Percentiles rank a stretch among this genome's conserved stretches.
phyloP scores from a whole-genome alignment of 2,113 vertebrate genomes.

The Anguilla japonica region DNA sequence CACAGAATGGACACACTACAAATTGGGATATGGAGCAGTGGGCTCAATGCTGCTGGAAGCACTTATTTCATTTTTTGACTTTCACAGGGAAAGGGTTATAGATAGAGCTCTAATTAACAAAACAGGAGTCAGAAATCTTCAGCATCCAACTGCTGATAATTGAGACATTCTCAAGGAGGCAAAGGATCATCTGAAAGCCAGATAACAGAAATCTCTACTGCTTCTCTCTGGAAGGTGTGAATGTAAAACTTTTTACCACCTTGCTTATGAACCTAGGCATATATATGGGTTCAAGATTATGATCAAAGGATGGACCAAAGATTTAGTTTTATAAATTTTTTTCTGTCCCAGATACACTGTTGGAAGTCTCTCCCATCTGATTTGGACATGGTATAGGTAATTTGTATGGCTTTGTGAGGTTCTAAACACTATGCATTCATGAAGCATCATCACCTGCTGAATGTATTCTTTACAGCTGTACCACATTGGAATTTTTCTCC shows the following conservation, averaged over 20 bases:
- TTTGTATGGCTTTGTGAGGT: neutral
- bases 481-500: neutral
- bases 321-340: neutral
- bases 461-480: neutral
- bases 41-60: neutral
- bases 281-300: neutral
- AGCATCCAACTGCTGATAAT: slow-evolving; percentile 18
- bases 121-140: slow-evolving; percentile 1
- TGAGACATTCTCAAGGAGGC: slow-evolving; percentile 1
- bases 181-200: slow-evolving; percentile 7
- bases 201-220: neutral
- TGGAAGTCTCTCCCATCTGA: neutral
- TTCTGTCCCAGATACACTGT: neutral
- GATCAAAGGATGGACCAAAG: neutral
- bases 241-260: neutral
- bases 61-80: neutral
- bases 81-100: neutral
- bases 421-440: neutral
- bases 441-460: neutral
- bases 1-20: neutral
- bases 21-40: neutral
- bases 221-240: neutral
- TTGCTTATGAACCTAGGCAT: neutral
- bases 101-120: slow-evolving; percentile 8
- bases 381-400: neutral